phyloP scores from a whole-genome alignment of 2,888 invertebrate genomes.

The Drosophila stalkeri region DNA sequence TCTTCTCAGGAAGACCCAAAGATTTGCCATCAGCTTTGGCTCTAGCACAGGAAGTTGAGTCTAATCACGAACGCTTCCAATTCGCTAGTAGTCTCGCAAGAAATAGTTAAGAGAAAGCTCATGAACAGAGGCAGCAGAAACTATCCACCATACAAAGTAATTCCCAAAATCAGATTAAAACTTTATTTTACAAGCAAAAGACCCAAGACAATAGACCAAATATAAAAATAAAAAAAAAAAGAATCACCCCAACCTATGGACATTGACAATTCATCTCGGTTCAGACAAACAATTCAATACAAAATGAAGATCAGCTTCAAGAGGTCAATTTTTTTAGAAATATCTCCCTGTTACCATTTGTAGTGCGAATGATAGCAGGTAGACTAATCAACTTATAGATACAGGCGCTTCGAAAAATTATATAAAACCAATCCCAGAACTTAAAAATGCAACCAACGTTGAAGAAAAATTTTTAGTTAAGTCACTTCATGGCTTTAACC shows the following conservation, averaged over 20 bases:
- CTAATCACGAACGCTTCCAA: background rate
- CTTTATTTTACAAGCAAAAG: background rate
- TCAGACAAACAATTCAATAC: background rate
- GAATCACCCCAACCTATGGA: conserved; percentile 1
- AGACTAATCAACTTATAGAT: background rate
- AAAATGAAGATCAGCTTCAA: conserved; percentile 2
- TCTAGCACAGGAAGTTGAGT: conserved; percentile 1
- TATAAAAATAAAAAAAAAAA: background rate
- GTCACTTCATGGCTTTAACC: conserved; percentile 1
- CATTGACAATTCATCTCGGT: background rate
- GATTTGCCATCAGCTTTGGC: background rate
- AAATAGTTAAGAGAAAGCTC: background rate
- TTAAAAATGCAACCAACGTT: background rate
- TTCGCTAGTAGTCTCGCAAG: background rate
- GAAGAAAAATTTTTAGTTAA: background rate
- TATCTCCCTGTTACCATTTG: conserved; percentile 1
- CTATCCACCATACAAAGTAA: background rate
- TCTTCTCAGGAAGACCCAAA: background rate
- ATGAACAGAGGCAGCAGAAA: background rate
- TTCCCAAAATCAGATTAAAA: background rate
- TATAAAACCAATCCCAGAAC: conserved; percentile 1
- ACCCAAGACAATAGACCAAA: background rate
- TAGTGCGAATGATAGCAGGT: conserved; percentile 1
- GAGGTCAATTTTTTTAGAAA: conserved; percentile 4
- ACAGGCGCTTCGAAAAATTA: background rate